phyloP scores from a whole-genome alignment of 2,113 vertebrate species.

The Chaetodon auriga region DNA sequence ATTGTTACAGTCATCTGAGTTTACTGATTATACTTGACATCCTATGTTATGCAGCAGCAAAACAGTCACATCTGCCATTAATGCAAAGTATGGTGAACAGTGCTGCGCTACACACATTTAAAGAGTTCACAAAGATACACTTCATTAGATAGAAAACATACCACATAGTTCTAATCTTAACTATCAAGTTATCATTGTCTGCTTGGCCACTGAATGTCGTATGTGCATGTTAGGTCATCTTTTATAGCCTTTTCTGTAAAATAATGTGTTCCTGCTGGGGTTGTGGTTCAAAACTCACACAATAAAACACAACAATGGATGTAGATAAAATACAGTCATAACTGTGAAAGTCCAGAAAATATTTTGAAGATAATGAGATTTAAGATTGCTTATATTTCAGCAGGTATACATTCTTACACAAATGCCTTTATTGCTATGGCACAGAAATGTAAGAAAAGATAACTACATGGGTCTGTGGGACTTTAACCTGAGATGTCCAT shows the following conservation, averaged over 20 bases:
- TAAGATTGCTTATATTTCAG: not conserved
- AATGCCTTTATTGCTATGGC: conserved; percentile 58
- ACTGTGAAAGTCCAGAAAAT: not conserved
- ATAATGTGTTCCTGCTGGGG: not conserved
- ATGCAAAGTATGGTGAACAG: conserved; percentile 12
- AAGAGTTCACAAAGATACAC: conserved; percentile 14
- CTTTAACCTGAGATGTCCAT: not conserved
- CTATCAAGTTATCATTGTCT: not conserved
- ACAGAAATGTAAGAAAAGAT: conserved; percentile 50
- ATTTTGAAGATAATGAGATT: not conserved
- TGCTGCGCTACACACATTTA: conserved; percentile 15
- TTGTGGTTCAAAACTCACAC: not conserved
- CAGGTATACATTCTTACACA: conserved; percentile 27
- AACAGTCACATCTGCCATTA: conserved; percentile 10
- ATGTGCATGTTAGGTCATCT: not conserved
- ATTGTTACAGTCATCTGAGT: not conserved
- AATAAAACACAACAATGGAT: not conserved
- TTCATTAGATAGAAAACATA: conserved; percentile 15
- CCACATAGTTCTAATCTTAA: not conserved
- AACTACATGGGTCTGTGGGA: not conserved
- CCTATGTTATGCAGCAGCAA: not conserved
- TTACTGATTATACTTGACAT: not conserved
- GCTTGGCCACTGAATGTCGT: conserved; percentile 21
- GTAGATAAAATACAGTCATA: not conserved
- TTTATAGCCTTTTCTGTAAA: not conserved